These are phyloP conservation scores for Tapirus indicus DNA, from an alignment of 2,797 vertebrate genomes.

Conservation along the genomic window DNA sequence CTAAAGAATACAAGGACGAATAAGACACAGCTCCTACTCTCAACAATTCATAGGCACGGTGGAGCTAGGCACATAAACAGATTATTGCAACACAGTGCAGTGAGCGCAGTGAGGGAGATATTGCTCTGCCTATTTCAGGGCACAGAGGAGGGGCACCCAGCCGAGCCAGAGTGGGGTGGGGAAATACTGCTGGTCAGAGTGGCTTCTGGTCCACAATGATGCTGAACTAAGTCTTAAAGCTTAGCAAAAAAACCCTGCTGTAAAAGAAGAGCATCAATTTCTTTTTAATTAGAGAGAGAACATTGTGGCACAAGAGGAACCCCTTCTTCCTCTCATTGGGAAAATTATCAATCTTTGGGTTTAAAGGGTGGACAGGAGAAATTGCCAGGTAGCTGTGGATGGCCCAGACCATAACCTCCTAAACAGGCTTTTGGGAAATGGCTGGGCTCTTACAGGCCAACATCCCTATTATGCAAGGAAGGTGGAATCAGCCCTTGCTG, in stretches of 20 bases:
- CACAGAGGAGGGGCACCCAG: not conserved
- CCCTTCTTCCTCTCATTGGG: not conserved
- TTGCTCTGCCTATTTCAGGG: no score
- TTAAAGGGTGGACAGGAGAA: not conserved
- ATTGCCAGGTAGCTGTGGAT: not conserved
- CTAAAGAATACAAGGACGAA: not conserved
- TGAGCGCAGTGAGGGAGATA: not conserved
- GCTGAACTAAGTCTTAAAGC: not conserved
- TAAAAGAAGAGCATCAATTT: not conserved
- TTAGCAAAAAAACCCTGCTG: not conserved
- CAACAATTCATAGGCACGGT: not conserved
- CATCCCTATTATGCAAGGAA: not conserved
- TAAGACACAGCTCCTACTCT: not conserved
- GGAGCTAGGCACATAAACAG: not conserved
- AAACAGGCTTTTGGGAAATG: not conserved
- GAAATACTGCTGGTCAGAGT: not conserved
- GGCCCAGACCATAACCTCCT: not conserved
- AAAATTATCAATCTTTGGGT: not conserved
- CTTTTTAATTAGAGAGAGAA: not conserved
- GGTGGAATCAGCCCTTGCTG: not conserved
- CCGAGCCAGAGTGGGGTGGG: accelerated
- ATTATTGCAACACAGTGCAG: not conserved
- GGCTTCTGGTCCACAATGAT: not conserved
- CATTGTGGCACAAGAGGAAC: not conserved
- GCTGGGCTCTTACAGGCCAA: not conserved